Base-by-base conservation (phyloP, 2,888 invertebrate species). In the Chymomyza amoena region DNA sequence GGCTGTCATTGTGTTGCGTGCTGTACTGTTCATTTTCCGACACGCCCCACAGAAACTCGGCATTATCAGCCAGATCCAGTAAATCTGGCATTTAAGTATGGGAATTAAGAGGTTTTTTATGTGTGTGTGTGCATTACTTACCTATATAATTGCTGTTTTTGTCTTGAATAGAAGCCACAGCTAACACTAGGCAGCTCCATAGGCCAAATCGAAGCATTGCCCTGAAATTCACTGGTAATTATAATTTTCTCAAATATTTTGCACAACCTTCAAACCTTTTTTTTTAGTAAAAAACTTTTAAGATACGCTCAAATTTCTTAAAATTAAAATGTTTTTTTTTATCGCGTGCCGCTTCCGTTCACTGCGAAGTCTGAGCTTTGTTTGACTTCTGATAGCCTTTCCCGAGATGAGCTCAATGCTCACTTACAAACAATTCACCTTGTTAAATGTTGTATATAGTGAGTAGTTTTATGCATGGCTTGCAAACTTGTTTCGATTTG, bases 11-110 rank as follows among this genome's bases (percentile, higher is more conserved):
- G 54, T 60, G n/a, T 45, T 45, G 39, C 39, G 39, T 45, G 45
- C 73, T 78, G 60, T 84, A 75, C 45, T 70, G 73, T 32, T 66
- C 63, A 63, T 90, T 90, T 70, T 88, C 89, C 13, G 72, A 66
- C 9, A 75, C 77, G n/a, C 87, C 83, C 89, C 90, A 89, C 20
- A 80, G 72, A 73, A 88, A 88, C 60, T 88, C 87, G 66, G 87
- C 80, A 61, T 89, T 90, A 73, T 90, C 89, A 61, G 73, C 70
- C 36, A 87, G 69, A 10, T 89, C 86, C 6, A 90, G 80, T 63
- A 90, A 77, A 84, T 90, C 90, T 91, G 32, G 7, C 32, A 70
- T 51, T 52, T 25, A 1, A 56, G n/a, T 10, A 39, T 65, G 13
- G 51, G 28, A 71, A 54, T 52, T 25, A 63, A 64, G 16, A 7